phyloP scores from a whole-genome alignment of 2,113 vertebrate genomes.

The Nematolebias whitei region DNA sequence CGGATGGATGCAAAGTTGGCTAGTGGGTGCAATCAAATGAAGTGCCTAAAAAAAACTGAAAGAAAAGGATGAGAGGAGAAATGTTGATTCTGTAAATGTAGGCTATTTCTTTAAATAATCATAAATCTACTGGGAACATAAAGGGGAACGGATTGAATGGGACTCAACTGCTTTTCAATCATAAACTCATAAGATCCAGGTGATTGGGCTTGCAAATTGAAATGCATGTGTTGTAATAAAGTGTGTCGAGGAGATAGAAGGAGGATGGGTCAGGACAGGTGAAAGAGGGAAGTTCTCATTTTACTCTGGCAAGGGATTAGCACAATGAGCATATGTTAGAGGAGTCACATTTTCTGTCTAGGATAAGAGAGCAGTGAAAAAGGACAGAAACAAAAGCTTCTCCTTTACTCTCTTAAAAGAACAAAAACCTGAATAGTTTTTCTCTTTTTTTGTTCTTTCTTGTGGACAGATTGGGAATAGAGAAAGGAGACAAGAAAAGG shows the following conservation, averaged over 20 bases:
- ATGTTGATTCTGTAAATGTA: conserved; percentile 7
- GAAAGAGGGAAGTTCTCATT: conserved; percentile 49
- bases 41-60: conserved; percentile 19
- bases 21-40: conserved; percentile 58
- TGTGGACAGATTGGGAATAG: conserved; percentile 21
- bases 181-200: conserved; percentile 40
- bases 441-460: conserved; percentile 31
- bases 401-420: conserved; percentile 49
- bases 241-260: conserved; percentile 33
- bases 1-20: conserved; percentile 37
- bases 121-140: conserved; percentile 53
- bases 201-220: conserved; percentile 64
- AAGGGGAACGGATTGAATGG: conserved; percentile 38
- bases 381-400: conserved; percentile 58
- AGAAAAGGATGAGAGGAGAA: conserved; percentile 10
- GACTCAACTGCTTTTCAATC: conserved; percentile 44
- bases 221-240: conserved; percentile 52
- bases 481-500: conserved; percentile 28
- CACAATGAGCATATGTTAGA: conserved; percentile 66
- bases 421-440: conserved; percentile 34
- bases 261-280: conserved; percentile 43
- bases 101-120: conserved; percentile 51
- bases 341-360: conserved; percentile 59
- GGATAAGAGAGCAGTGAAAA: conserved; percentile 33
- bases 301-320: conserved; percentile 51